phyloP scores from a whole-genome alignment of 2,797 vertebrate species.

The Lacerta viridis region DNA sequence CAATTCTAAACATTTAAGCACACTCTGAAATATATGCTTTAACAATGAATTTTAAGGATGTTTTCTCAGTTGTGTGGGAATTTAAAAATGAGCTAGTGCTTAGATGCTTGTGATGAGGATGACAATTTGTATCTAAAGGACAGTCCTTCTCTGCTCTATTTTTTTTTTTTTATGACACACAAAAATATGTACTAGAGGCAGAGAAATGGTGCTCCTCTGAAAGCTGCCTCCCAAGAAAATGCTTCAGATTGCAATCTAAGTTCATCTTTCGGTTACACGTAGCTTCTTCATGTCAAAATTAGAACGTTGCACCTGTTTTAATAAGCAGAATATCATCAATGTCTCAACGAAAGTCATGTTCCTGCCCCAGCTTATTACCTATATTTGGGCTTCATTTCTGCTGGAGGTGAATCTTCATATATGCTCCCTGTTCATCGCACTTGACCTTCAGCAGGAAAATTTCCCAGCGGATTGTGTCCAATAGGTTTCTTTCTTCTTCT shows the following conservation, averaged over 20 bases:
- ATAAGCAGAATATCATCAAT: not conserved
- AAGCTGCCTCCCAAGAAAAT: not conserved
- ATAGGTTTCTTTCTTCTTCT: not conserved
- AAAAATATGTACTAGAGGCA: no score
- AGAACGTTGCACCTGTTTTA: not conserved
- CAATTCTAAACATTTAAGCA: not conserved
- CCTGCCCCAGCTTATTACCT: not conserved
- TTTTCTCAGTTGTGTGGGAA: no score
- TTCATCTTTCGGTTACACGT: not conserved
- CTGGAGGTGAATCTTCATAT: not conserved
- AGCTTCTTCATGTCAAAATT: not conserved
- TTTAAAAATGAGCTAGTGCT: not conserved
- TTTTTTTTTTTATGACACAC: no score
- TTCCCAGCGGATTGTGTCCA: not conserved
- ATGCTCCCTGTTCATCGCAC: not conserved
- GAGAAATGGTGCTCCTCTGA: no score
- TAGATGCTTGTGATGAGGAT: no score
- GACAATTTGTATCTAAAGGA: no score
- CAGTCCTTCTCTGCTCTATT: no score
- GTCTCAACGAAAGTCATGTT: not conserved
- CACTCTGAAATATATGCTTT: not conserved
- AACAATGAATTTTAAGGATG: no score
- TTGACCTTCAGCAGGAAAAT: not conserved
- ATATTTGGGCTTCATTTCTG: not conserved
- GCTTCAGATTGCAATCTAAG: not conserved